Percentiles rank a stretch among this genome's conserved stretches.
Evolutionary conservation across 2,113 vertebrate species (phyloP).

Genomic region (Anseranas semipalmata): DNA sequence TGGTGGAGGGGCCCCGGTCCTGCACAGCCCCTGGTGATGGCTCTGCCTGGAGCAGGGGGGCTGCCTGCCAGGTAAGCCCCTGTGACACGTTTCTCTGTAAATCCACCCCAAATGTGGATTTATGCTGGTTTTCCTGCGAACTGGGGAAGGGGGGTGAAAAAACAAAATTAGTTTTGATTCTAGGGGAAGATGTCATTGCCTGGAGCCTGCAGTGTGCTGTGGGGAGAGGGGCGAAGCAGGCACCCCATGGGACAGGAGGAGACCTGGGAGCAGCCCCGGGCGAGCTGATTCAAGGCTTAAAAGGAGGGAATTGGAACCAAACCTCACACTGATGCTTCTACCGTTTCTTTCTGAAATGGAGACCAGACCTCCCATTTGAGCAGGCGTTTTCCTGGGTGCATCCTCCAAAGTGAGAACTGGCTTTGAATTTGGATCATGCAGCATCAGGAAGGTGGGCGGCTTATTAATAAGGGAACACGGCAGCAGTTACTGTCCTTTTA

Average conservation of each 20-base stretch:
- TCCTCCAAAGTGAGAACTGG: background rate
- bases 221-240: background rate
- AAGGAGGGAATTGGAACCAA: background rate
- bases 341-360: background rate
- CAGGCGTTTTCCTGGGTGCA: background rate
- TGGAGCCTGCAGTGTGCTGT: too few relatives aligned
- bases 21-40: too few relatives aligned
- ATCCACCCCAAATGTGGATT: background rate
- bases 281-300: background rate
- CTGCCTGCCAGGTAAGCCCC: too few relatives aligned
- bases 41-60: too few relatives aligned
- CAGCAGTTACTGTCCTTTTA: slow-evolving; percentile 21
- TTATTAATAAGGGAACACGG: background rate
- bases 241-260: fast-evolving
- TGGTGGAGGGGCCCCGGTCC: background rate
- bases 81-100: background rate
- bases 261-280: fast-evolving
- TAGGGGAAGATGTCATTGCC: too few relatives aligned
- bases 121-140: fast-evolving
- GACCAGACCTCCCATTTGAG: background rate
- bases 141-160: fast-evolving
- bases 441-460: background rate
- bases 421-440: background rate
- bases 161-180: background rate
- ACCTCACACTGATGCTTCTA: background rate